Evolutionary conservation across 2,888 invertebrate species (phyloP).

Genomic region (Gryllus longicercus): DNA sequence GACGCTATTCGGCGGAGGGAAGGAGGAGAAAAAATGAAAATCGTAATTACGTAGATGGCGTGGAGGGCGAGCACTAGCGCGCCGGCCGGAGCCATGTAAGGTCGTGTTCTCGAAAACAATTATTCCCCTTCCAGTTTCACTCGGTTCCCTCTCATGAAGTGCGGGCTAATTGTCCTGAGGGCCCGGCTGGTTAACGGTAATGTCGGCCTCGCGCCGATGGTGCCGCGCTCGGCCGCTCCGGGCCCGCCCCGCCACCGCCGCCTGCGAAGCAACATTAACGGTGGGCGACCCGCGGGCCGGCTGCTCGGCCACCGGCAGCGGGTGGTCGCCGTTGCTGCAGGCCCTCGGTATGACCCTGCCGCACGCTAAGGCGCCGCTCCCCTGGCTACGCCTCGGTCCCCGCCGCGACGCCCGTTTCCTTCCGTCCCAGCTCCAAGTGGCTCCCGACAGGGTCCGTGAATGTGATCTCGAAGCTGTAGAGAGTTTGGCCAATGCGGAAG

Average conservation of each 20-base stretch:
- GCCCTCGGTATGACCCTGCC: too few relatives aligned
- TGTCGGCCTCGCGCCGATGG: neutral
- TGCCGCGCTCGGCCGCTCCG: neutral
- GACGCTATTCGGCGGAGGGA: neutral
- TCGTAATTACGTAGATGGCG: conserved; percentile 17
- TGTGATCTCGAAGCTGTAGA: too few relatives aligned
- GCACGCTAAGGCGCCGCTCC: too few relatives aligned
- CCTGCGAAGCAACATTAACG: neutral
- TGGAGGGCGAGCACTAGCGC: neutral
- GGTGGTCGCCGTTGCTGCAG: too few relatives aligned
- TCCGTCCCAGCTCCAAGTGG: too few relatives aligned
- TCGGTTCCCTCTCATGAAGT: neutral
- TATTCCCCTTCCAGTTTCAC: neutral
- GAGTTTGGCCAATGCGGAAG: too few relatives aligned
- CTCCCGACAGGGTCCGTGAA: too few relatives aligned
- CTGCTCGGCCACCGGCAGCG: too few relatives aligned
- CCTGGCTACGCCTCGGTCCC: too few relatives aligned
- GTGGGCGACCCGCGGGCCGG: neutral
- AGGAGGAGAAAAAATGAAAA: neutral
- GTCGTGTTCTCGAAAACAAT: conserved; percentile 10
- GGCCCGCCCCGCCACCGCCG: too few relatives aligned
- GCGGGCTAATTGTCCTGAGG: conserved; percentile 4
- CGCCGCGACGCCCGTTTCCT: too few relatives aligned
- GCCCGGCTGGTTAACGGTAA: conserved; percentile 9
- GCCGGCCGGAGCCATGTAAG: neutral